Percentiles rank a stretch among this genome's conserved stretches.
phyloP scores from a whole-genome alignment of 2,797 vertebrate genomes.

The Crocidura indochinensis region DNA sequence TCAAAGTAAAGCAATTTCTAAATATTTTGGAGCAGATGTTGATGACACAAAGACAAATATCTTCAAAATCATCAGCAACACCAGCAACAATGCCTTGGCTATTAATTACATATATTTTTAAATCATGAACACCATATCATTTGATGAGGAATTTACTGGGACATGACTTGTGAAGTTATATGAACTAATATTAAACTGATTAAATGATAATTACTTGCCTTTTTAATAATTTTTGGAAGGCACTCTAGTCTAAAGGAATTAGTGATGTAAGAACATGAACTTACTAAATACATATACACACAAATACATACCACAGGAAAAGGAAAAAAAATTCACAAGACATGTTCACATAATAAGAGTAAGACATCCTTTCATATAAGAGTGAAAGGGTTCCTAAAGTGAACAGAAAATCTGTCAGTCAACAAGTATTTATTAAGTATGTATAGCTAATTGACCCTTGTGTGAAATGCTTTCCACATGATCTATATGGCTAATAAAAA shows the following conservation, averaged over 20 bases:
- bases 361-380: constrained; percentile 26
- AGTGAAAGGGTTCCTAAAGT: constrained; percentile 4
- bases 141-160: constrained; percentile 35
- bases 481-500: not conserved
- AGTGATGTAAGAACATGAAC: not conserved
- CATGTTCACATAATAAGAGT: constrained; percentile 49
- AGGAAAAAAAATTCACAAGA: not conserved
- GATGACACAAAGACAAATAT: constrained; percentile 58
- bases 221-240: constrained; percentile 7
- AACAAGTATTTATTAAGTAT: constrained; percentile 45
- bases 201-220: constrained; percentile 41
- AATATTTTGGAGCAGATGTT: not conserved
- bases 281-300: not conserved
- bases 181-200: not conserved
- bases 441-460: not conserved
- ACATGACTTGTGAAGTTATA: not conserved
- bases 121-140: not conserved
- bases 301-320: not conserved
- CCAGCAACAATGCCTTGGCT: not conserved
- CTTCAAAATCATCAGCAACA: constrained; percentile 41
- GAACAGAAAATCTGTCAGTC: constrained; percentile 52
- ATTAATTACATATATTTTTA: constrained; percentile 34
- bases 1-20: constrained; percentile 30
- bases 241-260: constrained; percentile 5
- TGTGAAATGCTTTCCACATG: constrained; percentile 33